Evolutionary conservation across 1,140 invertebrate species (phyloP).

Genomic region (Megathymus violae): DNA sequence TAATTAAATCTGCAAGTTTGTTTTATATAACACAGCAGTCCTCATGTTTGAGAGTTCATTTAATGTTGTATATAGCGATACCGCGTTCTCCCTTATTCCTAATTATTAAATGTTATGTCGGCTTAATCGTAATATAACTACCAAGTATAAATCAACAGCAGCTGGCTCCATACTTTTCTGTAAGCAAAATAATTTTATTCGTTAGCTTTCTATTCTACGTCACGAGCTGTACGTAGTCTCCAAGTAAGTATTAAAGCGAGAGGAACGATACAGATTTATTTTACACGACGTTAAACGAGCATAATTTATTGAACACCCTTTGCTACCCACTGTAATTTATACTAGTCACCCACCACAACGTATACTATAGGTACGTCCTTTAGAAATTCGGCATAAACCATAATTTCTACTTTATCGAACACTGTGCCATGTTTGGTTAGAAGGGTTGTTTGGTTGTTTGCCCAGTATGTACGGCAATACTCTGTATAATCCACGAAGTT

Average conservation of each 20-base stretch:
- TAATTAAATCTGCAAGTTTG: too few relatives aligned
- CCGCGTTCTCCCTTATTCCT: too few relatives aligned
- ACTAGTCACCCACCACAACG: slow-evolving; percentile 26
- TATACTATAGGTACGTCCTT: slow-evolving; percentile 14
- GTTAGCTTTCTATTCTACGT: not conserved
- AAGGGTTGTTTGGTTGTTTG: slow-evolving; percentile 22
- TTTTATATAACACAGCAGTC: too few relatives aligned
- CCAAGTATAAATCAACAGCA: too few relatives aligned
- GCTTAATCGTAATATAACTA: too few relatives aligned
- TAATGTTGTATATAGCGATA: too few relatives aligned
- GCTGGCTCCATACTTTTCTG: too few relatives aligned
- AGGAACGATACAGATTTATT: slow-evolving; percentile 21
- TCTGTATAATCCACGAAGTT: too few relatives aligned
- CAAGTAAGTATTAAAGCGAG: slow-evolving; percentile 15
- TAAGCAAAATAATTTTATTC: not conserved
- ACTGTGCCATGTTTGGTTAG: slow-evolving; percentile 26
- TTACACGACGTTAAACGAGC: slow-evolving; percentile 26
- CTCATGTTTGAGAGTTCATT: too few relatives aligned
- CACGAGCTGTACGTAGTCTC: not conserved
- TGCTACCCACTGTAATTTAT: slow-evolving; percentile 26
- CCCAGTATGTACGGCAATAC: slow-evolving; percentile 1
- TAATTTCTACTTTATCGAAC: slow-evolving; percentile 34
- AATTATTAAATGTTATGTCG: too few relatives aligned
- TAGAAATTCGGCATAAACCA: slow-evolving; percentile 32
- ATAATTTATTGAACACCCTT: slow-evolving; percentile 32